Base-by-base conservation (phyloP, 2,797 vertebrate genomes). In the Danio choprae region DNA sequence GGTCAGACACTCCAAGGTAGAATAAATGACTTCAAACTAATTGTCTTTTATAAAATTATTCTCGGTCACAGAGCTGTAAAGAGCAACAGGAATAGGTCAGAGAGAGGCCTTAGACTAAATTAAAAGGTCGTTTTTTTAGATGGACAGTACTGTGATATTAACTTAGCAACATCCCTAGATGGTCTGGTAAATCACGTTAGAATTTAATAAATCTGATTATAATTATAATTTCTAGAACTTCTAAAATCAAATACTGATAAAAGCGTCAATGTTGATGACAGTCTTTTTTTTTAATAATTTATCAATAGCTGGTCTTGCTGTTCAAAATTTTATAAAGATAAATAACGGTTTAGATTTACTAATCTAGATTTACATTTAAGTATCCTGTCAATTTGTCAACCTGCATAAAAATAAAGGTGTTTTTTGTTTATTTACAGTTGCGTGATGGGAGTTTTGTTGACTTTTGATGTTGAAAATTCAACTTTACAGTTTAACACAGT, bases 21-120 rank as follows among this genome's bases (percentile, higher is more conserved):
- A 84, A 77, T 74, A 73, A 82, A 82, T 40, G 29, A 65, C 77
- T 73, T 70, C 48, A 76, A 64, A 68, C 62, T 67, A 80, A 59
- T 64, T 72, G 70, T 64, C 80, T 79, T 67, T 53, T 56, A 77
- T 74, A n/a, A 53, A 79, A 82, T 80, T 80, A 64, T 80, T 71
- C 59, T 76, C 82, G 81, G 79, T 81, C 81, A 79, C 38, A 71
- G 36, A 53, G 65, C 44, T 79, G 40, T 62, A 70, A 60, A 70
- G 77, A 63, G 67, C 46, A 79, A 71, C 77, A 71, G 20, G 67
- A 55, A 71, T 71, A 71, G 77, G 71, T 50, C 41, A 68, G 36
- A 50, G 48, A 36, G 9, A 41, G 59, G 8, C 15, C 20, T 12
- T 44, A 10, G 67, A 43, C 46, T 29, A 53, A 63, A 70, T 71